Conservation (phyloP, 2,113 vertebrate genomes). For the Phylloscopus trochilus region DNA sequence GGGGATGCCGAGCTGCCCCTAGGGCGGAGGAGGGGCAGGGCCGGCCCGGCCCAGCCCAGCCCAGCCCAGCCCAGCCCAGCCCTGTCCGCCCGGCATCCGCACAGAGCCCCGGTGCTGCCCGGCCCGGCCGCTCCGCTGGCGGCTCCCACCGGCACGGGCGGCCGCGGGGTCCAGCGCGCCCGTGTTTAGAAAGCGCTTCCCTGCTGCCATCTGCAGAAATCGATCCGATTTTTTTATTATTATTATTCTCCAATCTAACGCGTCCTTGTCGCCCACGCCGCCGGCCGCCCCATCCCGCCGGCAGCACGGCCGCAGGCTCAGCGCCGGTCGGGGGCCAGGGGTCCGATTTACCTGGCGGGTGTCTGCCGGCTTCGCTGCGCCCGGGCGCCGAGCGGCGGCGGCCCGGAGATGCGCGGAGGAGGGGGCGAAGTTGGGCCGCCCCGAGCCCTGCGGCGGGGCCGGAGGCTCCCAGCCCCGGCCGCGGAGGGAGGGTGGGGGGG, state of each 20-base stretch:
- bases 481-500: background rate
- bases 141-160: background rate
- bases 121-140: background rate
- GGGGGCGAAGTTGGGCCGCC: background rate
- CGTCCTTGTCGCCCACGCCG: conserved; percentile 13
- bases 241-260: conserved; percentile 6
- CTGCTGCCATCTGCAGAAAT: conserved; percentile 60
- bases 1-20: background rate
- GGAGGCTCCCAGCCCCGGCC: background rate
- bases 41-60: background rate
- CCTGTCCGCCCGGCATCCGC: background rate
- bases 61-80: background rate
- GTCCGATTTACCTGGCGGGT: background rate
- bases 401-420: background rate
- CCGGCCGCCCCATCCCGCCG: background rate
- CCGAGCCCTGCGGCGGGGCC: background rate
- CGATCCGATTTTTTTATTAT: background rate
- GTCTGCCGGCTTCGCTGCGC: background rate
- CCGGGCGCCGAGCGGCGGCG: background rate
- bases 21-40: background rate
- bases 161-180: background rate
- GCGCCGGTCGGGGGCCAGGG: background rate
- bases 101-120: background rate
- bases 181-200: conserved; percentile 35
- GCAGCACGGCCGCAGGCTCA: conserved; percentile 6